A percentile compares a stretch with the other conserved stretches of the same genome.
These are phyloP conservation scores for Euwallacea fornicatus DNA, from an alignment of 1,140 invertebrate species.

Conservation along the genomic window DNA sequence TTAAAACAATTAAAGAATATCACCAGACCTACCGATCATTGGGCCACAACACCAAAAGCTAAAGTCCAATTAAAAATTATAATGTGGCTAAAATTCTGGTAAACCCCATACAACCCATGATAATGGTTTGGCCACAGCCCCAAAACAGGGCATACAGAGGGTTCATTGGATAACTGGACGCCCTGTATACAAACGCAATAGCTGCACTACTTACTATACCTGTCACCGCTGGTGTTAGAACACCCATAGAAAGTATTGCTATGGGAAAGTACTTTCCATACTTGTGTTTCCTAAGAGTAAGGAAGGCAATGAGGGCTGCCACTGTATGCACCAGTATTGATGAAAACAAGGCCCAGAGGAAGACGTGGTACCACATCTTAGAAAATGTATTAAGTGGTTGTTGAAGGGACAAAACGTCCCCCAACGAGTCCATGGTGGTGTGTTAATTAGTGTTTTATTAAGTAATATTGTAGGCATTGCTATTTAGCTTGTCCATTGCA, in stretches of 20 bases:
- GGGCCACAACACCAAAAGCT: not conserved
- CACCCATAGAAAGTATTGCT: conserved; percentile 83
- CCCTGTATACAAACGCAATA: conserved; percentile 90
- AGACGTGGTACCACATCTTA: conserved; percentile 96
- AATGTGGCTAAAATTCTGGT: conserved; percentile 90
- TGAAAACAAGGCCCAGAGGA: conserved; percentile 91
- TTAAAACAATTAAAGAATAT: not conserved
- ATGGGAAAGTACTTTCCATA: conserved; percentile 91
- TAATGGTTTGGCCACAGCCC: conserved; percentile 90
- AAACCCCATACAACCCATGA: conserved; percentile 85
- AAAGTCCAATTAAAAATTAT: conserved; percentile 56
- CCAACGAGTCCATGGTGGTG: conserved; percentile 60
- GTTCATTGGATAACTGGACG: conserved; percentile 84
- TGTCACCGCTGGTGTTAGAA: conserved; percentile 81
- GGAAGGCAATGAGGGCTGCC: conserved; percentile 87
- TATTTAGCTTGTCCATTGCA: conserved; percentile 40
- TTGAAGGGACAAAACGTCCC: conserved; percentile 64
- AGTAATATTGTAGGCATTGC: conserved; percentile 40
- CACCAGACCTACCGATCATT: not conserved
- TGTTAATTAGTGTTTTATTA: conserved; percentile 27
- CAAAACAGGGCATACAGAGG: conserved; percentile 89
- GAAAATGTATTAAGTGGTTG: conserved; percentile 65
- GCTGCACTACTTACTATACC: conserved; percentile 89
- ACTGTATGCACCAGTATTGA: conserved; percentile 86
- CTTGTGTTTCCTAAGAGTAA: conserved; percentile 87